Evolutionary conservation across 2,888 invertebrate genomes (phyloP).

Genomic region (Amaurobius ferox): DNA sequence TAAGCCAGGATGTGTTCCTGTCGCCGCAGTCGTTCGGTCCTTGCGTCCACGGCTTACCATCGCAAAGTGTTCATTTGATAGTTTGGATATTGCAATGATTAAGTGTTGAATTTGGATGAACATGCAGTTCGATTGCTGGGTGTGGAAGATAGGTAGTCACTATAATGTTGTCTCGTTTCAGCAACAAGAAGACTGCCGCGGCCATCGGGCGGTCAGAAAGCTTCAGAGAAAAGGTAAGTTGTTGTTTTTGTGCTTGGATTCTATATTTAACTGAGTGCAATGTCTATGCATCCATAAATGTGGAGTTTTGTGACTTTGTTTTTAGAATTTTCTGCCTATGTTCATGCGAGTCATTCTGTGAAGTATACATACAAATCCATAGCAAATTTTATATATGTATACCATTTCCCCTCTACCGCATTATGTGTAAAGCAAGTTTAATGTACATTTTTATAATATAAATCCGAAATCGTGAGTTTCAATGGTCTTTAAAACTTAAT

Average conservation of each 20-base stretch:
- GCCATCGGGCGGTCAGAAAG: constrained; percentile 84
- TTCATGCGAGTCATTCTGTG: too few species aligned
- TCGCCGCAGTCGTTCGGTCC: background rate
- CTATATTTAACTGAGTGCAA: background rate
- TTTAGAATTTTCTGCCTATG: too few species aligned
- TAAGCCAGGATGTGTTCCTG: constrained; percentile 43
- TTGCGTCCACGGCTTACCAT: background rate
- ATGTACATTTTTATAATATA: too few species aligned
- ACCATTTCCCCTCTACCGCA: too few species aligned
- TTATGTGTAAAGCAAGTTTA: too few species aligned
- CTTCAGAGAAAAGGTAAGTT: constrained; percentile 82
- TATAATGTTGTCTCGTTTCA: constrained; percentile 74
- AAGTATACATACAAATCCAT: too few species aligned
- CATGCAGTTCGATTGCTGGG: constrained; percentile 26
- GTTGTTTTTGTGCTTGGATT: constrained; percentile 16
- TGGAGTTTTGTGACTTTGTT: too few species aligned
- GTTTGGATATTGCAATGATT: background rate
- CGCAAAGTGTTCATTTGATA: constrained; percentile 4
- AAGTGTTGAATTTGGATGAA: constrained; percentile 15
- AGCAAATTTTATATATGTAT: too few species aligned
- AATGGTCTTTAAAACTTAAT: too few species aligned
- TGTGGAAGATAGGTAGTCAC: constrained; percentile 5
- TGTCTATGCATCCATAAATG: too few species aligned
- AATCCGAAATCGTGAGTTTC: too few species aligned
- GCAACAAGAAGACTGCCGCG: constrained; percentile 70